Percentiles rank a stretch among this genome's conserved stretches.
Evolutionary conservation across 2,113 vertebrate genomes (phyloP).

Genomic region (Anoplopoma fimbria): DNA sequence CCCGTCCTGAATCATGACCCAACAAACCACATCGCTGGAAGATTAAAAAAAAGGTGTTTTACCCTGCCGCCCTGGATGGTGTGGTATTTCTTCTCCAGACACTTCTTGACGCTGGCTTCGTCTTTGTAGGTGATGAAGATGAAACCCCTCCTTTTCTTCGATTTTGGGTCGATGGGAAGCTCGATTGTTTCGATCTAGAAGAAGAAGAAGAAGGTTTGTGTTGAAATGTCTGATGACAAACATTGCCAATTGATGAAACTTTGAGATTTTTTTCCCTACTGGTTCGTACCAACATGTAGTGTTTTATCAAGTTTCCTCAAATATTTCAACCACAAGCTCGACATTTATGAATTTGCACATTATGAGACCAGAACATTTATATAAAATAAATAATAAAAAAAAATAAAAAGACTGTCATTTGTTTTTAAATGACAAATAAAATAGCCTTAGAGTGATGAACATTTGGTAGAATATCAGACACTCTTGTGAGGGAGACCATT

Average conservation of each 20-base stretch:
- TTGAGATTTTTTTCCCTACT: too few relatives aligned
- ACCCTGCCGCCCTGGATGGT: slow-evolving; percentile 95
- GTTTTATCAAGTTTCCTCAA: neutral
- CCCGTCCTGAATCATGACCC: neutral
- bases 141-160: slow-evolving; percentile 97
- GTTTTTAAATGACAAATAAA: too few relatives aligned
- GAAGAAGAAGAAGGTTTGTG: fast-evolving
- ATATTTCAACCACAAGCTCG: neutral
- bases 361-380: too few relatives aligned
- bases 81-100: slow-evolving; percentile 98
- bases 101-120: slow-evolving; percentile 94
- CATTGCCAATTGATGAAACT: neutral
- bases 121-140: slow-evolving; percentile 99
- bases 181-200: slow-evolving; percentile 95
- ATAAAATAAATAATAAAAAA: too few relatives aligned
- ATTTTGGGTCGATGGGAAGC: slow-evolving; percentile 96
- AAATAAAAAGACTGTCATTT: too few relatives aligned
- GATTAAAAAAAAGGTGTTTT: slow-evolving; percentile 37
- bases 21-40: neutral
- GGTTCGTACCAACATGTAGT: neutral
- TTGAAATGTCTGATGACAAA: neutral
- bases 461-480: neutral
- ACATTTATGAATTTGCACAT: neutral
- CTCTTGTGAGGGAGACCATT: neutral
- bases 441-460: neutral